Percentiles rank a stretch among this genome's conserved stretches.
phyloP scores from a whole-genome alignment of 2,113 vertebrate genomes.

The Oceanites oceanicus region DNA sequence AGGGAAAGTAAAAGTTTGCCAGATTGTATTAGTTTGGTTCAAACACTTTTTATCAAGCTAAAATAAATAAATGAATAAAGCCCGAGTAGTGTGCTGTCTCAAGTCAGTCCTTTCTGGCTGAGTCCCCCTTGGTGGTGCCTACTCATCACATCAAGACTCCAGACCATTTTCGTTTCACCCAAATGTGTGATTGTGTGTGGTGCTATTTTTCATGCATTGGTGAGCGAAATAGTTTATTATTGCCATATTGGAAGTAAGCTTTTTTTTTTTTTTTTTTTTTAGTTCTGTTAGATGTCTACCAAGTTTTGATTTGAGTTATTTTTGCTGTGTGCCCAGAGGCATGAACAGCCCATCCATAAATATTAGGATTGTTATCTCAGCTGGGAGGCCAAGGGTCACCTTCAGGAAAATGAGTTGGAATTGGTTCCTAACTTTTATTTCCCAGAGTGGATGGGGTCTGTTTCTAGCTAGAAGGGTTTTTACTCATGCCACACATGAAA shows the following conservation, averaged over 20 bases:
- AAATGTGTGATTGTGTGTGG: not conserved
- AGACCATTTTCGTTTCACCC: not conserved
- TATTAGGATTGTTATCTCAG: constrained; percentile 60
- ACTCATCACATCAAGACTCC: not conserved
- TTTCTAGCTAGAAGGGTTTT: constrained; percentile 21
- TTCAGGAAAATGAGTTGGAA: constrained; percentile 50
- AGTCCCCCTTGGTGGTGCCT: not conserved
- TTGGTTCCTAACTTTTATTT: constrained; percentile 47
- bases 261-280: not conserved
- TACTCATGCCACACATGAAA: not conserved
- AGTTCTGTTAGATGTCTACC: constrained; percentile 17
- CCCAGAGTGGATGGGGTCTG: not conserved
- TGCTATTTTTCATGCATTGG: not conserved
- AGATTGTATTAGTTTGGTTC: not conserved
- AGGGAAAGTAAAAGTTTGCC: not conserved
- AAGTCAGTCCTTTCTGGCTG: not conserved
- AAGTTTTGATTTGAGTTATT: constrained; percentile 46
- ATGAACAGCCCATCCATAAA: constrained; percentile 39
- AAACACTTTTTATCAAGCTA: not conserved
- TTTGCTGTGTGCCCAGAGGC: constrained; percentile 51
- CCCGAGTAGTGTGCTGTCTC: not conserved
- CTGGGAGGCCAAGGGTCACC: constrained; percentile 54
- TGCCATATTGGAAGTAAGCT: not conserved
- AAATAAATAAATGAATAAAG: not conserved
- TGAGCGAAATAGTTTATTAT: not conserved